phyloP scores from a whole-genome alignment of 2,797 vertebrate genomes.

The Crocidura indochinensis region DNA sequence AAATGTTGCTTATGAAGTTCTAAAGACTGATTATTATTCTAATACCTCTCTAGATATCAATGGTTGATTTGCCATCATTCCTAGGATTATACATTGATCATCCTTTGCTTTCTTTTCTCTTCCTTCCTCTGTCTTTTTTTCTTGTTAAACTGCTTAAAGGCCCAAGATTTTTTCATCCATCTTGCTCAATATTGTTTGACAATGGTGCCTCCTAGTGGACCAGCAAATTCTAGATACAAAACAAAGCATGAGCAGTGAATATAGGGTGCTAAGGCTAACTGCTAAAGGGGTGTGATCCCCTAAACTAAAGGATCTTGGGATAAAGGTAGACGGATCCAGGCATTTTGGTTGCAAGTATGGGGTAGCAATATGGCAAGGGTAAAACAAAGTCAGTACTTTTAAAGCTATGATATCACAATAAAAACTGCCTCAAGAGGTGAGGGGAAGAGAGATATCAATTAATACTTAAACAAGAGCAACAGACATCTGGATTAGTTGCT shows the following conservation, averaged over 20 bases:
- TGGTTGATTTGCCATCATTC: conserved; percentile 35
- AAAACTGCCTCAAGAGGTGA: too few relatives aligned
- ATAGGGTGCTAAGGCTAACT: too few relatives aligned
- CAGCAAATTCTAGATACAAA: conserved; percentile 33
- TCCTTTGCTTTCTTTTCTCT: too few relatives aligned
- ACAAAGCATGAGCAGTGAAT: neutral
- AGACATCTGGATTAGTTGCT: conserved; percentile 31
- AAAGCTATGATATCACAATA: too few relatives aligned
- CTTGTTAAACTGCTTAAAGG: neutral
- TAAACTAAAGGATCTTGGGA: too few relatives aligned
- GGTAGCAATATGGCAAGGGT: too few relatives aligned
- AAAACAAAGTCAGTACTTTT: too few relatives aligned
- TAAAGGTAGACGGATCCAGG: too few relatives aligned
- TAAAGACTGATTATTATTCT: conserved; percentile 43
- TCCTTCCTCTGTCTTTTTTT: neutral
- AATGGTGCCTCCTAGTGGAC: conserved; percentile 79
- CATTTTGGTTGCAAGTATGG: too few relatives aligned
- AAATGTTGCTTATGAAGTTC: conserved; percentile 53
- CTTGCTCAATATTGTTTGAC: conserved; percentile 54
- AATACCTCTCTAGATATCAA: conserved; percentile 25
- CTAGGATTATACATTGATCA: neutral
- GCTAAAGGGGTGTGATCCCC: too few relatives aligned
- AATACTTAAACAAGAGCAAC: neutral
- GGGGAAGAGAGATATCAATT: neutral
- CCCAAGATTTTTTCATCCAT: neutral